phyloP scores from a whole-genome alignment of 2,113 vertebrate species.

The Anolis carolinensis region DNA sequence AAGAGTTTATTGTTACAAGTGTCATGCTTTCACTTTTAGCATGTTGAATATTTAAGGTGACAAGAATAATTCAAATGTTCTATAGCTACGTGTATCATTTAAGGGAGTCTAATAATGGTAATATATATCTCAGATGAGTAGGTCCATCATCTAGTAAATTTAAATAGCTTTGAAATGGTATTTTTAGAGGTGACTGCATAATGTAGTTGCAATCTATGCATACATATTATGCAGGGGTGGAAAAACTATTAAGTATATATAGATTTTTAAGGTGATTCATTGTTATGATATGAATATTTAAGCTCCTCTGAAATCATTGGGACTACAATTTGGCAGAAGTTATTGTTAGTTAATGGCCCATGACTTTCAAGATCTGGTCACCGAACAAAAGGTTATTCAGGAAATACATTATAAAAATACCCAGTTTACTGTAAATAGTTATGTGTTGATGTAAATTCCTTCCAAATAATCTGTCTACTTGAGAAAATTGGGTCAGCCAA shows the following conservation, averaged over 20 bases:
- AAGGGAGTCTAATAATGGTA: neutral
- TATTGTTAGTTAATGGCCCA: neutral
- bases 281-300: neutral
- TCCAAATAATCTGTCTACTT: neutral
- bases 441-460: neutral
- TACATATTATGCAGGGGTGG: neutral
- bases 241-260: neutral
- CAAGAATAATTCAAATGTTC: neutral
- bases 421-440: neutral
- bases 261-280: neutral
- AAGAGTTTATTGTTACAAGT: neutral
- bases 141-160: neutral
- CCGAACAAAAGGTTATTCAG: slow-evolving; percentile 15
- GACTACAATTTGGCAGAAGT: neutral
- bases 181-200: neutral
- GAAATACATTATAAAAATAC: neutral
- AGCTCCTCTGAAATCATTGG: neutral
- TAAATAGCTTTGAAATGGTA: slow-evolving; percentile 6
- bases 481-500: neutral
- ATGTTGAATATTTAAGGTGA: neutral
- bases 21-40: neutral
- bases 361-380: neutral
- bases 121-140: neutral
- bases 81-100: neutral
- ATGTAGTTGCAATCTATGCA: neutral